Conservation (phyloP, 2,113 vertebrate species). For the Globicephala melas region DNA sequence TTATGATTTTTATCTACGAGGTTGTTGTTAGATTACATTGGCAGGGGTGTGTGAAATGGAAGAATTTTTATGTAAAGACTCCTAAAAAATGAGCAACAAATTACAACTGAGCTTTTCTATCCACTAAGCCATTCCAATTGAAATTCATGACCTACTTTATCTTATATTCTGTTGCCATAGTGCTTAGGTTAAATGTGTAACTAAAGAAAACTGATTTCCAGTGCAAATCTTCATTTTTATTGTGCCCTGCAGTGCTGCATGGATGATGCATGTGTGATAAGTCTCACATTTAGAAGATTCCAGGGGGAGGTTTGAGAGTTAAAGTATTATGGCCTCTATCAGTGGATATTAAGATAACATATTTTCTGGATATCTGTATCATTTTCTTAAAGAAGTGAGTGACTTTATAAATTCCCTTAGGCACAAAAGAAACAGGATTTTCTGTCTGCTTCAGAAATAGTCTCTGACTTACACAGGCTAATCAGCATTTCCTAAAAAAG, state of each 20-base stretch:
- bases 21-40: neutral
- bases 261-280: constrained; percentile 35
- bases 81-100: constrained; percentile 18
- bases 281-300: constrained; percentile 41
- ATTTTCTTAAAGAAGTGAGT: constrained; percentile 49
- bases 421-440: constrained; percentile 35
- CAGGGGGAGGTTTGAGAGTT: constrained; percentile 43
- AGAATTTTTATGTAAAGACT: constrained; percentile 27
- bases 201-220: constrained; percentile 68
- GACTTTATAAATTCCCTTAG: constrained; percentile 45
- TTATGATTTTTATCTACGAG: neutral
- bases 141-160: constrained; percentile 64
- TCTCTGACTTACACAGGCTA: neutral
- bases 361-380: constrained; percentile 65
- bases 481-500: constrained; percentile 46
- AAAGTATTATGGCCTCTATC: constrained; percentile 29
- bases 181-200: constrained; percentile 61
- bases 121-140: neutral
- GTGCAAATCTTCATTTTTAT: constrained; percentile 67
- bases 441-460: neutral
- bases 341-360: constrained; percentile 68
- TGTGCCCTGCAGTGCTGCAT: constrained; percentile 43
- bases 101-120: constrained; percentile 38
- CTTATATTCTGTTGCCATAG: constrained; percentile 63
- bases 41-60: neutral